Conservation (phyloP, 1,140 invertebrate genomes). For the Tetramorium alpestre region DNA sequence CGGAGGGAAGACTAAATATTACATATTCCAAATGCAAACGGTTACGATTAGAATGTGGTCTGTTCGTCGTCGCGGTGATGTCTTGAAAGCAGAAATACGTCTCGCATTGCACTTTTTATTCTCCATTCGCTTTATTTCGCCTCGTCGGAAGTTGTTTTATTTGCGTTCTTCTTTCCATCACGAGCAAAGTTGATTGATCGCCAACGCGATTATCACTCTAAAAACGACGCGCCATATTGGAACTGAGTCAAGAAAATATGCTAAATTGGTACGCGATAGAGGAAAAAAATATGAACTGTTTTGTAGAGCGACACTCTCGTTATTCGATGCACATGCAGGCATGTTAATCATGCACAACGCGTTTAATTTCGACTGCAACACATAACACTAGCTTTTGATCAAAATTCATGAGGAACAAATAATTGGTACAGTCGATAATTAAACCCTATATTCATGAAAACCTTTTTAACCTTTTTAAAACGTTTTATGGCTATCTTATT, state of each 20-base stretch:
- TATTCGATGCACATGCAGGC: constrained; percentile 35
- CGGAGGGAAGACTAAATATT: not conserved
- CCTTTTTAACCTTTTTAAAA: constrained; percentile 10
- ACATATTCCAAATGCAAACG: not conserved
- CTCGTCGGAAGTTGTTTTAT: constrained; percentile 54
- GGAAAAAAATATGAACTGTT: constrained; percentile 28
- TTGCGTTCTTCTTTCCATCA: constrained; percentile 47
- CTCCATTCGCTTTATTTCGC: constrained; percentile 46
- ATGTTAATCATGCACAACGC: constrained; percentile 46
- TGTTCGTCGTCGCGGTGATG: not conserved
- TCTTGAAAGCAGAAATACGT: constrained; percentile 36
- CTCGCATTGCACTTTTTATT: constrained; percentile 18
- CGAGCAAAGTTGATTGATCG: constrained; percentile 57
- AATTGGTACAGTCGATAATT: constrained; percentile 48
- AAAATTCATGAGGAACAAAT: constrained; percentile 57
- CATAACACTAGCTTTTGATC: constrained; percentile 32
- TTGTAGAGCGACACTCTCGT: constrained; percentile 32
- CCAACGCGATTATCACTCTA: constrained; percentile 56
- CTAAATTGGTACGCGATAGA: constrained; percentile 46
- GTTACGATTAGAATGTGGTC: not conserved
- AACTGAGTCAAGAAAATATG: constrained; percentile 60
- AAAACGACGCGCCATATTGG: constrained; percentile 53
- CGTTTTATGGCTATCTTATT: constrained; percentile 1
- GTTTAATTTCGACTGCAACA: constrained; percentile 35
- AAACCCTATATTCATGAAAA: constrained; percentile 25